phyloP scores from a whole-genome alignment of 2,888 invertebrate species.

The Pharmacophagus antenor region DNA sequence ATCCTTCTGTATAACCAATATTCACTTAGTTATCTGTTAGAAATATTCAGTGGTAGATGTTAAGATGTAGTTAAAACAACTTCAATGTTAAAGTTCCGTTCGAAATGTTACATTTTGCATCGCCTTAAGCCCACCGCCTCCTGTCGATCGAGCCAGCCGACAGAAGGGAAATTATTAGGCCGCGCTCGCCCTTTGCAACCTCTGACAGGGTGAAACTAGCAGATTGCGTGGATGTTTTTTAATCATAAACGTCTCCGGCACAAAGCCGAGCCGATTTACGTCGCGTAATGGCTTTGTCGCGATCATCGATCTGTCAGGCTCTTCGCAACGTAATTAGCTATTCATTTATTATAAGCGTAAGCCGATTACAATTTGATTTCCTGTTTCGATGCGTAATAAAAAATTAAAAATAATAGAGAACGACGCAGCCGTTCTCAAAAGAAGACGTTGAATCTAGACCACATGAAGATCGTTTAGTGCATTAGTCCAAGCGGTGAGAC shows the following conservation, averaged over 20 bases:
- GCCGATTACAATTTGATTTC: neutral
- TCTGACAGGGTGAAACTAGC: slow-evolving; percentile 52
- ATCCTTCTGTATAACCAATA: too few relatives aligned
- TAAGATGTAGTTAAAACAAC: too few relatives aligned
- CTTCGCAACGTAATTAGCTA: slow-evolving; percentile 28
- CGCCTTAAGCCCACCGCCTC: neutral
- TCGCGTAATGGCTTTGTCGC: slow-evolving; percentile 52
- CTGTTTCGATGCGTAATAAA: neutral
- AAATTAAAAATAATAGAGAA: neutral
- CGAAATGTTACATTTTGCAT: neutral
- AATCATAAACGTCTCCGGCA: slow-evolving; percentile 66
- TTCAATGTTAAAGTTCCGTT: neutral
- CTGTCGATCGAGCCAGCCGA: slow-evolving; percentile 36
- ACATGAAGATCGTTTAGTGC: too few relatives aligned
- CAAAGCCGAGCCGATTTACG: slow-evolving; percentile 44
- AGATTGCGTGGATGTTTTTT: slow-evolving; percentile 62
- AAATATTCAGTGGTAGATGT: too few relatives aligned
- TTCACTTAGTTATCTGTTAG: too few relatives aligned
- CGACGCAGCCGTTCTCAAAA: neutral
- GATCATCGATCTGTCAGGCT: slow-evolving; percentile 33
- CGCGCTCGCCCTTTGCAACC: slow-evolving; percentile 57
- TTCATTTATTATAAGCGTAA: neutral
- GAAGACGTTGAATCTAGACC: too few relatives aligned
- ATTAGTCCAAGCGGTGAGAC: too few relatives aligned
- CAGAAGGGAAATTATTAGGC: slow-evolving; percentile 69